phyloP scores from a whole-genome alignment of 2,888 invertebrate species.

The Rhagium mordax region DNA sequence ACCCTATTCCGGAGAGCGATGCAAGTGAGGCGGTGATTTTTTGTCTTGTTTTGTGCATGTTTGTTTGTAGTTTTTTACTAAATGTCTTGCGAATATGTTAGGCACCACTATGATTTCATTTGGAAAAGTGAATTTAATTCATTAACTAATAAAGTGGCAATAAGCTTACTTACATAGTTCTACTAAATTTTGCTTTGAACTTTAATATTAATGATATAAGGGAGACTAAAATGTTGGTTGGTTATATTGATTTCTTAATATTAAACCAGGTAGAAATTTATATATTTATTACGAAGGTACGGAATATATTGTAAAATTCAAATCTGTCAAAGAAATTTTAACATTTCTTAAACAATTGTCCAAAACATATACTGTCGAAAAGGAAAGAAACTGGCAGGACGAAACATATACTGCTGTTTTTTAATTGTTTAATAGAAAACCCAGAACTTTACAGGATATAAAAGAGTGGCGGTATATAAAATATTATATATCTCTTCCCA shows the following conservation, averaged over 20 bases:
- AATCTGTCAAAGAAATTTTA: background rate
- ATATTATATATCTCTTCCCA: too few relatives aligned
- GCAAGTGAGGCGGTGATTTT: too few relatives aligned
- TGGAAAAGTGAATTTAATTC: too few relatives aligned
- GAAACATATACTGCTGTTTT: too few relatives aligned
- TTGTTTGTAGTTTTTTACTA: too few relatives aligned
- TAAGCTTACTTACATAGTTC: background rate
- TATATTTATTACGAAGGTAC: background rate
- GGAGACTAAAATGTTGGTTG: slow-evolving; percentile 8
- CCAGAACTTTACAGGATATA: background rate
- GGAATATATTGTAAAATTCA: slow-evolving; percentile 7
- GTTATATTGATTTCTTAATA: slow-evolving; percentile 2
- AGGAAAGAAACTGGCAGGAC: background rate
- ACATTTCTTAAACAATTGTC: background rate
- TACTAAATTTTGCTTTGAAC: background rate
- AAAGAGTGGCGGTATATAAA: too few relatives aligned
- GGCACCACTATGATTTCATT: too few relatives aligned
- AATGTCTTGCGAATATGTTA: too few relatives aligned
- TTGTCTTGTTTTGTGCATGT: too few relatives aligned
- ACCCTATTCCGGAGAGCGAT: too few relatives aligned
- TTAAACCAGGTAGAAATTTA: slow-evolving; percentile 15
- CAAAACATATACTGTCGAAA: background rate
- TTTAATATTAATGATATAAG: background rate
- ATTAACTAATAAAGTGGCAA: background rate
- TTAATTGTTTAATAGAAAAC: too few relatives aligned